phyloP scores from a whole-genome alignment of 2,888 invertebrate species.

The Volucella zonaria region DNA sequence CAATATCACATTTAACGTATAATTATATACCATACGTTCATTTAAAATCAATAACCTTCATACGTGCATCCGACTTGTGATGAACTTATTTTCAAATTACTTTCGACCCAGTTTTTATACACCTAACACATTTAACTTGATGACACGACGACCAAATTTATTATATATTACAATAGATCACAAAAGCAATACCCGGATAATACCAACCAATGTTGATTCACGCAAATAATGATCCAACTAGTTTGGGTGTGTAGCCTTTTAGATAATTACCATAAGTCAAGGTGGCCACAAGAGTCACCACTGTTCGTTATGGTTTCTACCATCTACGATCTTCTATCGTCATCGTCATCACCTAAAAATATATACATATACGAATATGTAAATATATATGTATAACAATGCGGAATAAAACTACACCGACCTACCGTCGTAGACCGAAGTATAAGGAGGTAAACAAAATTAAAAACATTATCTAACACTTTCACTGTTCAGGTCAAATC shows the following conservation, averaged over 20 bases:
- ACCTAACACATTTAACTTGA: constrained; percentile 21
- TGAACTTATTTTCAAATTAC: constrained; percentile 37
- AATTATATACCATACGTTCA: no score
- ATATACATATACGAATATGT: no score
- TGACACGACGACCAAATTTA: constrained; percentile 22
- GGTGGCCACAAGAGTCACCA: constrained; percentile 62
- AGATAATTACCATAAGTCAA: constrained; percentile 68
- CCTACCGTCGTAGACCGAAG: not conserved
- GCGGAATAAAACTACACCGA: not conserved
- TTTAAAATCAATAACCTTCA: constrained; percentile 10
- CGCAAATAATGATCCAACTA: constrained; percentile 26
- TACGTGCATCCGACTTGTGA: constrained; percentile 2
- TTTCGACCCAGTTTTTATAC: constrained; percentile 42
- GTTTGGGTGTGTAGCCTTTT: constrained; percentile 29
- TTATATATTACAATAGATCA: constrained; percentile 25
- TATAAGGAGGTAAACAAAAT: constrained; percentile 44
- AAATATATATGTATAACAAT: no score
- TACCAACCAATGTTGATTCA: constrained; percentile 42
- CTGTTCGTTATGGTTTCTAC: constrained; percentile 40
- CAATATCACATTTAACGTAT: no score
- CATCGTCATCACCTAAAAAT: constrained; percentile 6
- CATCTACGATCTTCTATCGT: not conserved
- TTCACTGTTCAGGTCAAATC: constrained; percentile 53
- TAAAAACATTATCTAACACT: constrained; percentile 70
- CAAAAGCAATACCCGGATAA: constrained; percentile 46